Evolutionary conservation across 2,888 invertebrate genomes (phyloP).

Genomic region (Polydrusus cervinus): DNA sequence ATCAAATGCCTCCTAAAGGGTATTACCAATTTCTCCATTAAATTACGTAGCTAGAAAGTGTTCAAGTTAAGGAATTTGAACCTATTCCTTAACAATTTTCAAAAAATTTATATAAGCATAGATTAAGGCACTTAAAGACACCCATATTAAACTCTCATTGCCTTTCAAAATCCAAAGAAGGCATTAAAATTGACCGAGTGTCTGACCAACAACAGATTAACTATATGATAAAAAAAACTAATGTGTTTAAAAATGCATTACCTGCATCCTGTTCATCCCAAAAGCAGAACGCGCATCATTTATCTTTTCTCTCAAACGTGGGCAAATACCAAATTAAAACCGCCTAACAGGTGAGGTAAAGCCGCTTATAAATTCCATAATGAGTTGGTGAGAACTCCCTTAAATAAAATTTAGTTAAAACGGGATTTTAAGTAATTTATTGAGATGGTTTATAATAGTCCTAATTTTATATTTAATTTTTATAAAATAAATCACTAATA

Average conservation of each 20-base stretch:
- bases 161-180: slow-evolving; percentile 21
- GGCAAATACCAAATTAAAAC: slow-evolving; percentile 58
- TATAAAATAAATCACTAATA: too few species aligned
- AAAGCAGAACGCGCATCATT: slow-evolving; percentile 49
- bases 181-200: slow-evolving; percentile 50
- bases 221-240: slow-evolving; percentile 50
- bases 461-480: too few species aligned
- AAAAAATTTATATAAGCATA: too few species aligned
- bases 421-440: not conserved
- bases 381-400: slow-evolving; percentile 30
- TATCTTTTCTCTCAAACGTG: slow-evolving; percentile 53
- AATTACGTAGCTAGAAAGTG: too few species aligned
- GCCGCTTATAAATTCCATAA: slow-evolving; percentile 45
- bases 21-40: too few species aligned
- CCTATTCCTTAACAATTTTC: too few species aligned
- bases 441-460: too few species aligned
- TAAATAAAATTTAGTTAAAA: slow-evolving; percentile 16
- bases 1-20: too few species aligned
- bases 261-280: slow-evolving; percentile 54
- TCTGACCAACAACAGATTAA: slow-evolving; percentile 36
- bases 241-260: slow-evolving; percentile 55
- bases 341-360: slow-evolving; percentile 53
- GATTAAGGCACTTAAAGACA: not conserved
- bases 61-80: too few species aligned
- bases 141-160: slow-evolving; percentile 34